Evolutionary conservation across 1,140 invertebrate genomes (phyloP).

Genomic region (Brachionus rubens): DNA sequence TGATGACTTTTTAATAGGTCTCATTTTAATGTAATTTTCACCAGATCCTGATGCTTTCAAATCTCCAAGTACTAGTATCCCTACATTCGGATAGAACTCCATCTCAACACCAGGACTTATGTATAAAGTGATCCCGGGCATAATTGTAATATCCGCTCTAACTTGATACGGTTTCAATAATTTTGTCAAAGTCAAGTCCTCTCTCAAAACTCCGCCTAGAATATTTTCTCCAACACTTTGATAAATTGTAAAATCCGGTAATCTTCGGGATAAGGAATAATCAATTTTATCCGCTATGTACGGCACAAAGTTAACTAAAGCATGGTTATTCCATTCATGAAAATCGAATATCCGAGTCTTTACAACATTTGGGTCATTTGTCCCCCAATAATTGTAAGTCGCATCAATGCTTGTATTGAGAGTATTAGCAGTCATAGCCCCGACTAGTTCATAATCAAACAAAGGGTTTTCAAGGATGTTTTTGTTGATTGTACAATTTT

Average conservation of each 20-base stretch:
- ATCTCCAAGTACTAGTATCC: constrained; percentile 88
- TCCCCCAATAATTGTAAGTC: constrained; percentile 92
- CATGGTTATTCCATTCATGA: constrained; percentile 98
- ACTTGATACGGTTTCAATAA: constrained; percentile 74
- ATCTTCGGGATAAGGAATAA: constrained; percentile 51
- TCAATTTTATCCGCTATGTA: constrained; percentile 70
- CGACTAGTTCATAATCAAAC: constrained; percentile 84
- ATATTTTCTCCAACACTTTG: constrained; percentile 51
- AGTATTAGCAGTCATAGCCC: constrained; percentile 69
- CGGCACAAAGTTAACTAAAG: constrained; percentile 75
- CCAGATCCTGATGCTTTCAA: constrained; percentile 77
- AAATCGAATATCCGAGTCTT: constrained; percentile 90
- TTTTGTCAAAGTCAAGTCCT: constrained; percentile 70
- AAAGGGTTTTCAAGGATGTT: constrained; percentile 83
- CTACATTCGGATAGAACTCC: constrained; percentile 92
- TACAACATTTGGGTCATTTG: constrained; percentile 68
- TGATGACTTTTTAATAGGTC: constrained; percentile 47
- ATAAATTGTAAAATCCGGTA: constrained; percentile 64
- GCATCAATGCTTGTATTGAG: constrained; percentile 83
- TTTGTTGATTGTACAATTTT: constrained; percentile 81
- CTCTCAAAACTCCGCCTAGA: constrained; percentile 77
- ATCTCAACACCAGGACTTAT: constrained; percentile 84
- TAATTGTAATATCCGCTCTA: constrained; percentile 87
- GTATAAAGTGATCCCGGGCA: constrained; percentile 79
- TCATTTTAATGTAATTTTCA: constrained; percentile 68